Conservation (phyloP, 35 echinoderm and acorn worm genomes). For the Ophiothrix spiculata region DNA sequence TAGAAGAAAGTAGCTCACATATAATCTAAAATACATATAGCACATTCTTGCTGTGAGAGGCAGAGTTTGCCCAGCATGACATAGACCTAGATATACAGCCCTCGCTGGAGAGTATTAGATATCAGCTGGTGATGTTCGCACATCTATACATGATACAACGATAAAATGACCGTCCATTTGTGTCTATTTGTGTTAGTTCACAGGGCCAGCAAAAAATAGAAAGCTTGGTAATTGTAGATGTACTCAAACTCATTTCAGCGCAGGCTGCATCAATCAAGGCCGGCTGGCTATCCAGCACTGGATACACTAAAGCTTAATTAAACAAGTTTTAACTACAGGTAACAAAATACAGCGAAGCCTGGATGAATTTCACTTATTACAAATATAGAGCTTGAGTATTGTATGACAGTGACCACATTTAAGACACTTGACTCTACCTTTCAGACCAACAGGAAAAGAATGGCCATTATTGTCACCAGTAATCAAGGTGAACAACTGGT, state of each 20-base stretch:
- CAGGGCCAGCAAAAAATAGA: neutral
- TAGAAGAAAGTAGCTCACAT: too few relatives aligned
- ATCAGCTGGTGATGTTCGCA: neutral
- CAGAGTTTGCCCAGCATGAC: too few relatives aligned
- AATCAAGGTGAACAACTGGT: too few relatives aligned
- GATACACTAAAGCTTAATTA: neutral
- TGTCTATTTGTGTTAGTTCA: neutral
- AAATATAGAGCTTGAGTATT: too few relatives aligned
- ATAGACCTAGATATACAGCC: too few relatives aligned
- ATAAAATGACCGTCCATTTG: neutral
- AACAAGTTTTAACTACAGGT: neutral
- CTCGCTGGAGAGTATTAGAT: neutral
- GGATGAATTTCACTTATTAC: too few relatives aligned
- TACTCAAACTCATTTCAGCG: neutral
- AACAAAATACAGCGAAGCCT: neutral
- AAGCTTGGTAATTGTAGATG: neutral
- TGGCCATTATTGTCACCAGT: too few relatives aligned
- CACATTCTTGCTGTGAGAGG: too few relatives aligned
- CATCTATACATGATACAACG: neutral
- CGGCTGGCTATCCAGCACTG: neutral
- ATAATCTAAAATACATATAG: too few relatives aligned
- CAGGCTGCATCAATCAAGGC: neutral
- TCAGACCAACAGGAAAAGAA: too few relatives aligned
- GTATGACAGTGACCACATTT: too few relatives aligned
- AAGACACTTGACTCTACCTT: too few relatives aligned